These are phyloP conservation scores for Acyrthosiphon pisum DNA, from an alignment of 1,140 invertebrate species.

Conservation along the genomic window DNA sequence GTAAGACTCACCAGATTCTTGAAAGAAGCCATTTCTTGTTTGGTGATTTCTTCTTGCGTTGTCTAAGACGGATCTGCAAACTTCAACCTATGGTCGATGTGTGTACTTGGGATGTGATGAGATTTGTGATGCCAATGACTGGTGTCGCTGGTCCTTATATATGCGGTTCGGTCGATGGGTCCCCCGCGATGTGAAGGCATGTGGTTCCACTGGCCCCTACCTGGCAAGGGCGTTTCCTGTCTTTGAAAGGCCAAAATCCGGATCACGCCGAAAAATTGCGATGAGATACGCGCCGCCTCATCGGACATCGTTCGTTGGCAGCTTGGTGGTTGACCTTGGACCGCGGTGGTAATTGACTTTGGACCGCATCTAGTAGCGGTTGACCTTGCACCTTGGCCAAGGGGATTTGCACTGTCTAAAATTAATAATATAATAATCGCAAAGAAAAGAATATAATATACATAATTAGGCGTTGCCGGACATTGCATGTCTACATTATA, in stretches of 20 bases:
- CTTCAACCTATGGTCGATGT: slow-evolving; percentile 9
- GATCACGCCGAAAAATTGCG: background rate
- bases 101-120: background rate
- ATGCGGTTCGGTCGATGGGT: background rate
- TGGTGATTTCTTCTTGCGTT: background rate
- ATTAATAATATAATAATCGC: background rate
- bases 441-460: background rate
- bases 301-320: background rate
- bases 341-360: background rate
- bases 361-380: background rate
- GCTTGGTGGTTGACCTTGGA: background rate
- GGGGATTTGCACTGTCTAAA: background rate
- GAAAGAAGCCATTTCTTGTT: slow-evolving; percentile 7
- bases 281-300: background rate
- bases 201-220: background rate
- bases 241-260: background rate
- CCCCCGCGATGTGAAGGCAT: background rate
- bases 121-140: background rate
- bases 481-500: background rate
- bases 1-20: slow-evolving; percentile 15
- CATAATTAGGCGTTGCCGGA: slow-evolving; percentile 24
- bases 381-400: background rate
- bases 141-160: background rate
- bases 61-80: slow-evolving; percentile 18
- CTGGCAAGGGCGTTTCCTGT: background rate